These are phyloP conservation scores for Malurus melanocephalus DNA, from an alignment of 2,113 vertebrate genomes.

Conservation along the genomic window DNA sequence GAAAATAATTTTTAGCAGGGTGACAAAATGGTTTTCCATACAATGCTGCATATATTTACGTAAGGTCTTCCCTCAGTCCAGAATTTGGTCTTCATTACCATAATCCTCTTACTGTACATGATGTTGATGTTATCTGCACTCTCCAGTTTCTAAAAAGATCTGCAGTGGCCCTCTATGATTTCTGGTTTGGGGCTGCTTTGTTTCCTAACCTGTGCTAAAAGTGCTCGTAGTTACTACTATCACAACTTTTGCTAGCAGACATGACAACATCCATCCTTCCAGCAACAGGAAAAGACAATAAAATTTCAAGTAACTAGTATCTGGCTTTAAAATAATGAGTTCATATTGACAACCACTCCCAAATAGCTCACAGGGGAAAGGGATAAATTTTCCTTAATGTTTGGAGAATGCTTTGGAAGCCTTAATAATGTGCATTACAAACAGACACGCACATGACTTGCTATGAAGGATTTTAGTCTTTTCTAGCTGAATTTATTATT, in stretches of 20 bases:
- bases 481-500: not conserved
- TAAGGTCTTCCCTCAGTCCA: not conserved
- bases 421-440: not conserved
- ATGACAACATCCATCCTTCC: not conserved
- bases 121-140: not conserved
- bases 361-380: not conserved
- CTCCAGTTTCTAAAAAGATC: not conserved
- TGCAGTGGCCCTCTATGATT: not conserved
- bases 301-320: not conserved
- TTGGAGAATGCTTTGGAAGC: not conserved
- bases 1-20: not conserved
- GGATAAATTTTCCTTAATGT: not conserved
- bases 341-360: not conserved
- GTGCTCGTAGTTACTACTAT: not conserved
- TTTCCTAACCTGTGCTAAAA: not conserved
- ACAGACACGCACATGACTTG: rapidly evolving
- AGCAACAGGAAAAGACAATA: not conserved
- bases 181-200: not conserved
- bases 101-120: not conserved
- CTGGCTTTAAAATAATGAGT: not conserved
- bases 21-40: not conserved
- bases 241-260: not conserved
- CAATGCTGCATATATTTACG: not conserved
- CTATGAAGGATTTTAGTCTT: not conserved
- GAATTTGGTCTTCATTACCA: not conserved